Percentiles rank a stretch among this genome's conserved stretches.
Conservation (phyloP, 2,797 vertebrate species). For the Thaleichthys pacificus region DNA sequence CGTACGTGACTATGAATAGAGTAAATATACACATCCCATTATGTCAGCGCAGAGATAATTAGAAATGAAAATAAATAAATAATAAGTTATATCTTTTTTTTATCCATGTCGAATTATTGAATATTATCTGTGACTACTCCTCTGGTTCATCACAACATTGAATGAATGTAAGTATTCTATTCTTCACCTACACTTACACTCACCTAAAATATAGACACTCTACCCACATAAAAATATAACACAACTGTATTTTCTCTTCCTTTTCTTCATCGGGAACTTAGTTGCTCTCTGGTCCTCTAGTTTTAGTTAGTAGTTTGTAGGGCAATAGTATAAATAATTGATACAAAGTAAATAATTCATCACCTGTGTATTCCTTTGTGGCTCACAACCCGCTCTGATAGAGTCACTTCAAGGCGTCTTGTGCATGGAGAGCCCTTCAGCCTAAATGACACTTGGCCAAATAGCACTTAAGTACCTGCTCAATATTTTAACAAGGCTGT, state of each 20-base stretch:
- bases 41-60: slow-evolving; percentile 22
- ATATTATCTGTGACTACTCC: no score
- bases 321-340: slow-evolving; percentile 78
- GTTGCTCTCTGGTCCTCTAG: slow-evolving; percentile 44
- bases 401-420: slow-evolving; percentile 79
- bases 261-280: not conserved
- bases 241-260: slow-evolving; percentile 8
- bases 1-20: slow-evolving; percentile 65
- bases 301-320: slow-evolving; percentile 67
- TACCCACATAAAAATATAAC: slow-evolving; percentile 2
- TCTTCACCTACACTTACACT: slow-evolving; percentile 9
- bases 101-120: no score
- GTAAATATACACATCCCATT: slow-evolving; percentile 72
- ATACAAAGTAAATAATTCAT: slow-evolving; percentile 78
- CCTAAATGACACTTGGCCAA: slow-evolving; percentile 82
- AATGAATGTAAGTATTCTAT: not conserved
- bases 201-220: slow-evolving; percentile 16
- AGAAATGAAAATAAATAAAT: no score
- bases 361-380: slow-evolving; percentile 71
- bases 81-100: no score
- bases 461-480: slow-evolving; percentile 84
- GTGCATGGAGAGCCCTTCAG: slow-evolving; percentile 79
- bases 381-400: slow-evolving; percentile 69
- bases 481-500: slow-evolving; percentile 80
- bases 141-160: not conserved